phyloP scores from a whole-genome alignment of 2,797 vertebrate species.

The Gambelia wislizenii region DNA sequence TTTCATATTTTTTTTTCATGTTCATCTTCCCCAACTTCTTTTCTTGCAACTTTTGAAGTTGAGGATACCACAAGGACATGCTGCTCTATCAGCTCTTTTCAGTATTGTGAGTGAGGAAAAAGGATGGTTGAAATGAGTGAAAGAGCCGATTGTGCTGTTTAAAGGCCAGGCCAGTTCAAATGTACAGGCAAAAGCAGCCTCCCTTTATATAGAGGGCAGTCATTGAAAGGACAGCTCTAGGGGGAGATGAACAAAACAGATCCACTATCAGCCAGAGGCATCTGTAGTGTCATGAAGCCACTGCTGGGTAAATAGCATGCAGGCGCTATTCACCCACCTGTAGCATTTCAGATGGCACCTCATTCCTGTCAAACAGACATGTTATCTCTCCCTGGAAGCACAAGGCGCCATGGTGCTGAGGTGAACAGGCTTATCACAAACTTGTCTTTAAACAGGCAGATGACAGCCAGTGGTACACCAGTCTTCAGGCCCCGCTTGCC shows the following conservation, averaged over 20 bases:
- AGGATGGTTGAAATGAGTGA: slow-evolving; percentile 45
- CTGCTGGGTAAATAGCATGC: background rate
- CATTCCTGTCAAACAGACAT: background rate
- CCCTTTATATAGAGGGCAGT: slow-evolving; percentile 29
- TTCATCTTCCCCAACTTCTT: background rate
- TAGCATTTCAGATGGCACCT: slow-evolving; percentile 24
- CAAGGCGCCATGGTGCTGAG: background rate
- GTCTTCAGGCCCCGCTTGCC: background rate
- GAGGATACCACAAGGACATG: rapidly evolving
- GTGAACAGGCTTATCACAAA: slow-evolving; percentile 39
- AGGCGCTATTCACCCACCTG: background rate
- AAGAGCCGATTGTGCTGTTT: slow-evolving; percentile 30
- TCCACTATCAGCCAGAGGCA: slow-evolving; percentile 22
- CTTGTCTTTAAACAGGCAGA: slow-evolving; percentile 21
- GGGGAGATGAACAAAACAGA: slow-evolving; percentile 33
- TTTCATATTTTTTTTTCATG: no score
- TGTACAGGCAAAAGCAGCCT: slow-evolving; percentile 18
- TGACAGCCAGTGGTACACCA: background rate
- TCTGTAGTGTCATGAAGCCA: background rate
- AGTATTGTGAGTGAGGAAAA: background rate
- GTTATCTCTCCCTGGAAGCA: slow-evolving; percentile 35
- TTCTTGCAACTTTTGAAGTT: background rate
- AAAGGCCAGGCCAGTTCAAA: slow-evolving; percentile 36
- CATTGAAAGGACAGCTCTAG: slow-evolving; percentile 6
- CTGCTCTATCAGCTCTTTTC: background rate